phyloP scores from a whole-genome alignment of 1,140 invertebrate species.

The Melanaphis sacchari region DNA sequence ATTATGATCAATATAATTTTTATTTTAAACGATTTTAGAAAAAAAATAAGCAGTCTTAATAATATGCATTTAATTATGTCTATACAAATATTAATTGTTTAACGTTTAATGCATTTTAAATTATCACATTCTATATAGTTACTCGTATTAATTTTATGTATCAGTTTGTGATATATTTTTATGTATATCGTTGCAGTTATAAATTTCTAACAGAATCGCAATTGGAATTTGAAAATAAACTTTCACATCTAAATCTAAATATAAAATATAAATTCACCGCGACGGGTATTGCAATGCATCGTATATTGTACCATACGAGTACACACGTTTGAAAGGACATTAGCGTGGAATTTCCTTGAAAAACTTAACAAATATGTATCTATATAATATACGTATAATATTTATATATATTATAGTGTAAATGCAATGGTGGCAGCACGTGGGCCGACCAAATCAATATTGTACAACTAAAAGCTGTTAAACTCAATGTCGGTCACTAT shows the following conservation, averaged over 20 bases:
- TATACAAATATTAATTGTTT: not conserved
- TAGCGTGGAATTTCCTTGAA: not conserved
- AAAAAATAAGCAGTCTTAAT: not conserved
- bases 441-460: not conserved
- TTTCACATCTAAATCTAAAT: conserved; percentile 11
- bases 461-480: not conserved
- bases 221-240: not conserved
- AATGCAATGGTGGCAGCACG: not conserved
- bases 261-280: not conserved
- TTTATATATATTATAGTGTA: not conserved
- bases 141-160: not conserved
- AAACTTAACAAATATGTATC: not conserved
- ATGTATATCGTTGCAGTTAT: not conserved
- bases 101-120: not conserved
- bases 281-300: not conserved
- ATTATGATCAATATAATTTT: not conserved
- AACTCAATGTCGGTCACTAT: not conserved
- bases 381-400: not conserved
- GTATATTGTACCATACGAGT: not conserved
- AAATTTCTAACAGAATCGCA: not conserved
- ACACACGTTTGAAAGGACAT: not conserved
- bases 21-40: not conserved
- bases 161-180: not conserved
- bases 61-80: not conserved
- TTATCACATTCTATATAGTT: not conserved